Evolutionary conservation across 2,797 vertebrate species (phyloP).

Genomic region (Australoheros facetus): DNA sequence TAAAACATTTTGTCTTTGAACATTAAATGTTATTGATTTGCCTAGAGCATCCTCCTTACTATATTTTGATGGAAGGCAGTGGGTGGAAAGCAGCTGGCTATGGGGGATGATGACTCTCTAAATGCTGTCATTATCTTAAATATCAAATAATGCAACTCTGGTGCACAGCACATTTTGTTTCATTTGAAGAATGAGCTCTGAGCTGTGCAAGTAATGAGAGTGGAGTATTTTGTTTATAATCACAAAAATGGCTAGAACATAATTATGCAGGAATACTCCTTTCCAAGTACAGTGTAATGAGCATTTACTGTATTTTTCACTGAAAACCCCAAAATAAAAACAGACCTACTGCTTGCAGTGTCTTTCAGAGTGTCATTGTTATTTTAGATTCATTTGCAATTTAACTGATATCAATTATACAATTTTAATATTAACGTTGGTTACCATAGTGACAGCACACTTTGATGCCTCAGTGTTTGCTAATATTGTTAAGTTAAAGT

Average conservation of each 20-base stretch:
- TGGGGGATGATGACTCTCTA: conserved; percentile 35
- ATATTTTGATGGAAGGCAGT: conserved; percentile 45
- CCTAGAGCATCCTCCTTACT: conserved; percentile 10
- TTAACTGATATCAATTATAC: neutral
- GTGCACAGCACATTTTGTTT: conserved; percentile 5
- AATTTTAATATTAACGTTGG: neutral
- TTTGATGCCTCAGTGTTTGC: no score
- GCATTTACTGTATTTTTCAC: neutral
- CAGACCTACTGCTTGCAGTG: neutral
- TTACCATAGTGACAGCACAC: no score
- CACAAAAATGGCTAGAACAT: neutral
- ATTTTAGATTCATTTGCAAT: neutral
- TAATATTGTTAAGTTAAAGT: neutral
- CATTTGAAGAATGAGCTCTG: conserved; percentile 1
- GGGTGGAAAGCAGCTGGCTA: conserved; percentile 61
- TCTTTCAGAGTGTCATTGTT: neutral
- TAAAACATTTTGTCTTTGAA: neutral
- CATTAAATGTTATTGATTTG: neutral
- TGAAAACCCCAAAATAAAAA: neutral
- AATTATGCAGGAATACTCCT: neutral
- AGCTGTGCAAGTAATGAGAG: neutral
- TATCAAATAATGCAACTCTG: conserved; percentile 50
- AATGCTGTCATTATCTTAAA: conserved; percentile 61
- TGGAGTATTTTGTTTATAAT: conserved; percentile 1
- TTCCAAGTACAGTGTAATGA: neutral